Conservation (phyloP, 37 sponge, comb jelly and placozoan genomes). For the Agelas oroides region DNA sequence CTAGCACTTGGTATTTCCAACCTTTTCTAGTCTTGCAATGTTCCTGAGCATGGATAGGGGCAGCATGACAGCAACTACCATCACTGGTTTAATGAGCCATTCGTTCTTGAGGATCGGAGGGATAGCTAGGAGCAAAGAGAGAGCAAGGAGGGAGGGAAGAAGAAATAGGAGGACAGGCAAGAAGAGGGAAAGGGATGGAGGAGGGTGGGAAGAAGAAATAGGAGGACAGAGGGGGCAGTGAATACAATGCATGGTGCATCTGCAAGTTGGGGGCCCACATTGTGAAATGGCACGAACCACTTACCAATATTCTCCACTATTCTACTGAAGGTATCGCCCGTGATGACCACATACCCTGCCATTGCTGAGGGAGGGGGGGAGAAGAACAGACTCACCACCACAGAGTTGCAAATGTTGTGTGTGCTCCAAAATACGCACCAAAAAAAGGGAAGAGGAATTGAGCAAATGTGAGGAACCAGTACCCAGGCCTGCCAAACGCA, state of each 20-base stretch:
- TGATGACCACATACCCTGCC: conserved; percentile 64
- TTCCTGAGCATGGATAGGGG: conserved; percentile 67
- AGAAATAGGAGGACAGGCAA: too few relatives aligned
- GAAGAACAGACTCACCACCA: neutral
- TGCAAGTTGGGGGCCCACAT: too few relatives aligned
- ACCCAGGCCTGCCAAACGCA: conserved; percentile 64
- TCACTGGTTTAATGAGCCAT: conserved; percentile 40
- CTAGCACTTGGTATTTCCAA: neutral
- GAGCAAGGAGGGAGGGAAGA: too few relatives aligned
- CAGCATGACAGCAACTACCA: conserved; percentile 60
- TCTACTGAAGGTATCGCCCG: conserved; percentile 65
- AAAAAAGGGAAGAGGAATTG: conserved; percentile 70
- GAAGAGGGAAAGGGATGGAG: too few relatives aligned
- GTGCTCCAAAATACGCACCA: conserved; percentile 33
- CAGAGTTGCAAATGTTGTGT: neutral
- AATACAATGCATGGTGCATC: too few relatives aligned
- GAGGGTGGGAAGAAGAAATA: neutral
- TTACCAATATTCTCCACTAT: neutral
- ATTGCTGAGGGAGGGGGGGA: conserved; percentile 60
- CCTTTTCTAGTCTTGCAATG: conserved; percentile 75
- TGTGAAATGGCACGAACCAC: too few relatives aligned
- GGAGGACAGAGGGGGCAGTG: neutral
- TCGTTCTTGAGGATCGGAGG: neutral
- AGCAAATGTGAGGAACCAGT: conserved; percentile 31
- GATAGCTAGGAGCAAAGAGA: neutral